phyloP scores from a whole-genome alignment of 2,113 vertebrate species.

The Hydropotes inermis region DNA sequence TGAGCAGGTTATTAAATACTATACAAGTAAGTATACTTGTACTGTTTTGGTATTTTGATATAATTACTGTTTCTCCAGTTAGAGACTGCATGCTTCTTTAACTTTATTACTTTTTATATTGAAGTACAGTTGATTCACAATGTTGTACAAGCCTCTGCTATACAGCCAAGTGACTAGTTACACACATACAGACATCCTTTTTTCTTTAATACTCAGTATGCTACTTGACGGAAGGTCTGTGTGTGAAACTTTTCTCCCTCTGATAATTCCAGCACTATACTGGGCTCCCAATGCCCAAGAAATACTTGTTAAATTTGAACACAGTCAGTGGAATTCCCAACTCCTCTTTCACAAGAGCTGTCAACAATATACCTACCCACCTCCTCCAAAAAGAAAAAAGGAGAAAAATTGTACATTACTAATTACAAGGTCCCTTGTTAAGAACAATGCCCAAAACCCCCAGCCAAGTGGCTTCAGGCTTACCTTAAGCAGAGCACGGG shows the following conservation, averaged over 20 bases:
- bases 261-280: not conserved
- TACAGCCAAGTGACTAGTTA: not conserved
- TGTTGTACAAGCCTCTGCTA: not conserved
- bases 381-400: no score
- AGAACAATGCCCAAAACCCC: not conserved
- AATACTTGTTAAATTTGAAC: not conserved
- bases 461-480: not conserved
- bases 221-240: not conserved
- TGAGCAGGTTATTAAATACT: not conserved
- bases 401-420: not conserved
- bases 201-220: not conserved
- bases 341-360: not conserved
- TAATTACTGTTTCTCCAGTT: not conserved
- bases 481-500: conserved; percentile 96
- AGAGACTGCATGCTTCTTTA: not conserved
- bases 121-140: not conserved
- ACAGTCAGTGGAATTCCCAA: no score
- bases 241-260: not conserved
- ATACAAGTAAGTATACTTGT: not conserved
- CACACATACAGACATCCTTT: not conserved
- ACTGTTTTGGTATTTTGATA: not conserved
- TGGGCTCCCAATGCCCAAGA: not conserved
- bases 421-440: not conserved
- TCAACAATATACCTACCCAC: not conserved
- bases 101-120: not conserved